These are phyloP conservation scores for Steatocranus sp. DNA, from an alignment of 2,797 vertebrate genomes.

Conservation along the genomic window DNA sequence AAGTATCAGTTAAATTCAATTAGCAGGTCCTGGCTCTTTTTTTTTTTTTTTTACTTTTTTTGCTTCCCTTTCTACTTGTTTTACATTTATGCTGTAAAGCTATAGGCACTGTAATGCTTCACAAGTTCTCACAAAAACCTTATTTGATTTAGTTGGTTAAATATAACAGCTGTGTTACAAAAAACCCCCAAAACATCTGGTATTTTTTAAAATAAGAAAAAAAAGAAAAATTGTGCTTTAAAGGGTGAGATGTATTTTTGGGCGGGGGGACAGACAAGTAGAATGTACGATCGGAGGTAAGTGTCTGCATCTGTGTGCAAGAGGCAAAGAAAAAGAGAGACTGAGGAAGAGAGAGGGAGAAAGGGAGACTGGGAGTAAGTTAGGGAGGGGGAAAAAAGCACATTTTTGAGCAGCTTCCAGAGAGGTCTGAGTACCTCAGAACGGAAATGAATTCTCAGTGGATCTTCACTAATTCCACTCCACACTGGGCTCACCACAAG, in stretches of 20 bases:
- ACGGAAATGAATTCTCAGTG: constrained; percentile 65
- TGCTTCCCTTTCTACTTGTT: neutral
- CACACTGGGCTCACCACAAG: constrained; percentile 7
- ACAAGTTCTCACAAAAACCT: neutral
- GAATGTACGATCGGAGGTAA: neutral
- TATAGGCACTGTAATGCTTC: neutral
- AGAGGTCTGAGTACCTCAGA: constrained; percentile 48
- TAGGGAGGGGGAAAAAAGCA: neutral
- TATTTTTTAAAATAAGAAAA: neutral
- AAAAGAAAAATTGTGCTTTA: neutral
- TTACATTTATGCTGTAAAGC: neutral
- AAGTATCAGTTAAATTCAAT: neutral
- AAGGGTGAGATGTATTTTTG: neutral
- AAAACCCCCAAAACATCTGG: neutral
- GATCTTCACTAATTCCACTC: constrained; percentile 40
- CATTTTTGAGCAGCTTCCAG: constrained; percentile 59
- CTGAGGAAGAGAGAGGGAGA: neutral
- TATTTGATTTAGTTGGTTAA: neutral
- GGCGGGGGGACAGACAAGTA: neutral
- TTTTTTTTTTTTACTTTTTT: neutral
- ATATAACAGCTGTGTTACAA: neutral
- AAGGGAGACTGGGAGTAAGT: neutral
- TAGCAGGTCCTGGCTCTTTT: neutral
- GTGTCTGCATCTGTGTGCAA: constrained; percentile 4
- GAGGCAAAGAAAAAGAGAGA: neutral